Base-by-base conservation (phyloP, 1,140 invertebrate genomes). In the Chironomus tepperi region DNA sequence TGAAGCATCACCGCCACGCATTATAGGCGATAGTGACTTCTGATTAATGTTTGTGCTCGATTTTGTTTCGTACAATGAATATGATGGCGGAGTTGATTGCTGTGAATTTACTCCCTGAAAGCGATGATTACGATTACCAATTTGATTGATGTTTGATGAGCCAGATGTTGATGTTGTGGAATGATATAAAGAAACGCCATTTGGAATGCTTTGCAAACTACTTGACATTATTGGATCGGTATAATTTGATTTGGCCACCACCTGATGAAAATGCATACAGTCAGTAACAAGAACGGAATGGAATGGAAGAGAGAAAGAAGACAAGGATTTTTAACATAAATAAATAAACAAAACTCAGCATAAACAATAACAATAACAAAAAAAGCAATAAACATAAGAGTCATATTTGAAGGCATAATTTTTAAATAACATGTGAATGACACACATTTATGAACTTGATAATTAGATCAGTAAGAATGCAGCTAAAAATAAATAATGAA, bases 201-300 rank as follows among this genome's bases (percentile, higher is more conserved):
- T 82, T 74, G 81, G 80, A 78, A 82, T 82, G 79, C 79, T 82
- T 74, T 82, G 81, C 74, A 82, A 76, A 75, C 81, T 82, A 42
- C 80, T 79, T 34, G 81, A 82, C 77, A 81, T 81, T 8, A 78
- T 77, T 18, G 79, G 77, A 65, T 82, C 81, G 1, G 79, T 78
- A 21, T 79, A 81, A 74, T 78, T 81, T 8, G 81, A 78, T 76
- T 82, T 82, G 24, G 77, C 77, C 15, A 81, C 77, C 9, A 79
- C 75, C 0, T 80, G 79, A 80, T 80, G 7, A 81, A 57, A 5
- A 57, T n/a, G n/a, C 47, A 15, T n/a, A n/a, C n/a, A 57, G 43
- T 3, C 5, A 57, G 47, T n/a, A 47, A 9, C 43, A 47, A 47
- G 2, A 47, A 15, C 43, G 15, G 2, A 15, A 47, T 47, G 15